Base-by-base conservation (phyloP, 92 coral and sea anemone genomes). In the Epizoanthus illoricatus region DNA sequence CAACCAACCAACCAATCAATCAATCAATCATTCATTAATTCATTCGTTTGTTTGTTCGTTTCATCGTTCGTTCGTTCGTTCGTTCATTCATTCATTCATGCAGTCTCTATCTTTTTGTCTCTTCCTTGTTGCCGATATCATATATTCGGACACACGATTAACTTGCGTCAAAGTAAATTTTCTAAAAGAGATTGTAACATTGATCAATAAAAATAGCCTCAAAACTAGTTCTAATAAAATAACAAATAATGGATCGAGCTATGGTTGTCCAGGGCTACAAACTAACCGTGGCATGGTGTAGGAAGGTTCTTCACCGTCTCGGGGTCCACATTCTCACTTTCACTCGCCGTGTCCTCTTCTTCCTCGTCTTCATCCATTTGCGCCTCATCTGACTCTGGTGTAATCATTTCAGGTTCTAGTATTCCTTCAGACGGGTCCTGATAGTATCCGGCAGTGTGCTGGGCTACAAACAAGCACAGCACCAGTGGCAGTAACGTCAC, bases 401-500 rank as follows among this genome's bases (percentile, higher is more conserved):
- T 62, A 36, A 78, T 0, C 18, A 21, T 59, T 45, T 78, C 60
- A 19, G 82, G 82, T 12, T 78, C 57, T 78, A 78, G 67, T 62
- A 78, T 62, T 21, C 82, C 82, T 78, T 78, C 71, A 62, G 82
- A 18, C 9, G 82, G 82, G 49, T 78, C 82, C 55, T 78, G 69
- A 61, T 78, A 78, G 20, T n/a, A n/a, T 20, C 59, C 71, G 19
- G 11, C 54, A 1, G 58, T 16, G 18, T 64, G 59, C 10, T 36
- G 58, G 17, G 10, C 59, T 21, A 45, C 17, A n/a, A 43, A 41
- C 8, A 64, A 0, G 21, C 73, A 68, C 73, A 68, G 73, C 28
- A 16, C 47, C 8, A 68, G 5, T 15, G 65, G 8, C 82, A 63
- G 15, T 5, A 63, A 63, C 36, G 40, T 24, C 15, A 15, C 45